phyloP scores from a whole-genome alignment of 2,888 invertebrate species.

The Dichetophora obliterata region DNA sequence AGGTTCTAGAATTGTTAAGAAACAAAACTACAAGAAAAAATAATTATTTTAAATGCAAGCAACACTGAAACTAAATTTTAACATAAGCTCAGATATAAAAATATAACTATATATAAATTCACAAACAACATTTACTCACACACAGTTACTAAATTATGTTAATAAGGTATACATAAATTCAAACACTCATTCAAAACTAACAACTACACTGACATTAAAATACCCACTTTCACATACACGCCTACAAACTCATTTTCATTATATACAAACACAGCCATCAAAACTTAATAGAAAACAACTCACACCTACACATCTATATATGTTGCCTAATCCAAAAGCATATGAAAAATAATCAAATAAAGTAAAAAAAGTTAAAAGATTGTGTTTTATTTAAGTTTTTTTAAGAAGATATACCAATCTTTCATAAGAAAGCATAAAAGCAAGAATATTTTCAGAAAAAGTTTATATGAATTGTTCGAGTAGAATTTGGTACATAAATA shows the following conservation, averaged over 20 bases:
- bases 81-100: constrained; percentile 6
- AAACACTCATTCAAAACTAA: too few species aligned
- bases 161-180: too few species aligned
- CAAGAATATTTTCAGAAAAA: too few species aligned
- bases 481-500: too few species aligned
- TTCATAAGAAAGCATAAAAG: too few species aligned
- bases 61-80: neutral
- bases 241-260: neutral
- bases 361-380: neutral
- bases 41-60: neutral
- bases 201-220: too few species aligned
- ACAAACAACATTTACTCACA: constrained; percentile 22
- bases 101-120: constrained; percentile 1
- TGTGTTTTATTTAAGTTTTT: neutral
- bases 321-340: neutral
- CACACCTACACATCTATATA: constrained; percentile 5
- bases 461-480: too few species aligned
- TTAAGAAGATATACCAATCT: too few species aligned
- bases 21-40: neutral
- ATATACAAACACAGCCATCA: too few species aligned
- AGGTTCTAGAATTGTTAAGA: neutral
- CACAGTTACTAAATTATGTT: neutral
- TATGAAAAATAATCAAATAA: constrained; percentile 20
- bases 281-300: neutral
- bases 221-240: too few species aligned